A percentile compares a stretch with the other conserved stretches of the same genome.
phyloP scores from a whole-genome alignment of 92 coral and sea anemone genomes.

The Epizoanthus fatuus region DNA sequence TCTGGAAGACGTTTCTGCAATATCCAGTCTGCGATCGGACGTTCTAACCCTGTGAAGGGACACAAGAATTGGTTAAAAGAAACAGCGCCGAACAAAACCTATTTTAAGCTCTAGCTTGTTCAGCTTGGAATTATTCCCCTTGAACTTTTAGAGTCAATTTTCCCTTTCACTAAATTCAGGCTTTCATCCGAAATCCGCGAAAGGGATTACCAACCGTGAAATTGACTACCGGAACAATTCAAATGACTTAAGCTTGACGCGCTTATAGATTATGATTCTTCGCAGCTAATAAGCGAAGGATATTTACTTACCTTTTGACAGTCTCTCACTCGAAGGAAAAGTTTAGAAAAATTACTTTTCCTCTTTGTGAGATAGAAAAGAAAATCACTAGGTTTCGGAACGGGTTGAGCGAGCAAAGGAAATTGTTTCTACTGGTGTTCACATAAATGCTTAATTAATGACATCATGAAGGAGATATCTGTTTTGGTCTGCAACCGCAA shows the following conservation, averaged over 20 bases:
- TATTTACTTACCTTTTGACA: neutral
- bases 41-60: neutral
- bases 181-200: neutral
- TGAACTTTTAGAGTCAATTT: neutral
- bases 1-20: neutral
- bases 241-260: neutral
- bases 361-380: neutral
- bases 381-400: constrained; percentile 16
- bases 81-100: constrained; percentile 8
- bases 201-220: neutral
- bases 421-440: constrained; percentile 39
- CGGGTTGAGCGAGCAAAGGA: constrained; percentile 24
- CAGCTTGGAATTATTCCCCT: neutral
- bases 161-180: neutral
- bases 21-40: neutral
- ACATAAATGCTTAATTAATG: constrained; percentile 39
- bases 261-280: neutral
- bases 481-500: neutral
- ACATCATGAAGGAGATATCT: constrained; percentile 32
- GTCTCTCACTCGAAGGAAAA: neutral
- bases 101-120: neutral
- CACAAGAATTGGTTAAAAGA: neutral
- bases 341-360: neutral
- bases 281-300: neutral
- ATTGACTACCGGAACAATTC: neutral